Evolutionary conservation across 92 coral and sea anemone species (phyloP).

Genomic region (Epizoanthus ramosus): DNA sequence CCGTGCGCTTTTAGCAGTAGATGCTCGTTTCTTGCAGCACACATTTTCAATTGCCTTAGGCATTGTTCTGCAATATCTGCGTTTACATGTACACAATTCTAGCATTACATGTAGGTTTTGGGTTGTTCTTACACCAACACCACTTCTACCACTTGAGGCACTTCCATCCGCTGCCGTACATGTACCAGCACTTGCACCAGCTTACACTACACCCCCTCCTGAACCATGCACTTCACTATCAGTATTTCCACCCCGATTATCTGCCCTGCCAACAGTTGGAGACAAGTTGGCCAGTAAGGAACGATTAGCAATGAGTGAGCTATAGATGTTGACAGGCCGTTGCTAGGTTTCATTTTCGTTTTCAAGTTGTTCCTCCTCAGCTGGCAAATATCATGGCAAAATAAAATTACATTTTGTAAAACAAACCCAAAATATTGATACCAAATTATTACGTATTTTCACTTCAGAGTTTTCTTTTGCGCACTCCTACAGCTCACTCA

Average conservation of each 20-base stretch:
- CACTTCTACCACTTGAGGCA: neutral
- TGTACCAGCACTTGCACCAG: neutral
- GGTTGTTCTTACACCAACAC: neutral
- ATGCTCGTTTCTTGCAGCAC: constrained; percentile 21
- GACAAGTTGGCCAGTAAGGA: neutral
- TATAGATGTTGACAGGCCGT: neutral
- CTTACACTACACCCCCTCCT: too few relatives aligned
- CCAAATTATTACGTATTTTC: neutral
- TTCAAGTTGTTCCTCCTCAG: neutral
- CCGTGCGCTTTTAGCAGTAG: constrained; percentile 2
- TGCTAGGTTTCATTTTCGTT: neutral
- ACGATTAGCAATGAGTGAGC: constrained; percentile 8
- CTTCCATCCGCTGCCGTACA: neutral
- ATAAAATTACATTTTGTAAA: neutral
- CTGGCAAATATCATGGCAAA: too few relatives aligned
- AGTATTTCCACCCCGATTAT: neutral
- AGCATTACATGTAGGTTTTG: neutral
- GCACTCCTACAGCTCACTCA: constrained; percentile 18
- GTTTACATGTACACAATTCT: constrained; percentile 10
- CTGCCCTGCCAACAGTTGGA: neutral
- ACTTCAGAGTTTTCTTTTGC: constrained; percentile 17
- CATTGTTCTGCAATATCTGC: constrained; percentile 23
- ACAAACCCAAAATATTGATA: too few relatives aligned
- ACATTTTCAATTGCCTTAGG: constrained; percentile 6
- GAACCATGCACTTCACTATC: too few relatives aligned